Base-by-base conservation (phyloP, 2,113 vertebrate species). In the Cephalopterus ornatus region DNA sequence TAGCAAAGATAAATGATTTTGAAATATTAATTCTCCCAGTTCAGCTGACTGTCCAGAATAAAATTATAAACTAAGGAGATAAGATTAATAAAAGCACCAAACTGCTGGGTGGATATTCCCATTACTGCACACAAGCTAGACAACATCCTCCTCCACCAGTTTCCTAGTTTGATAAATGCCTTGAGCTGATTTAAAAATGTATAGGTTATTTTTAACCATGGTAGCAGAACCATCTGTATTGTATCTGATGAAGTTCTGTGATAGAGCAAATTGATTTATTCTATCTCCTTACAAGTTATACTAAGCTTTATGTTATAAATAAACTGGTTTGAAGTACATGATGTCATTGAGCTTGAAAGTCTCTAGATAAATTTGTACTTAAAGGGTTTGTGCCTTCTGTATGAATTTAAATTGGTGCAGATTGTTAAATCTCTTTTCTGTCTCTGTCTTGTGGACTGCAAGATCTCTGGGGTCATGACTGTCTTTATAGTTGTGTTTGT, bases 181-280 rank as follows among this genome's bases (percentile, higher is more conserved):
- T 94, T 76, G 84, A 85, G 77, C 89, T 85, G 89, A 94, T 92
- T 87, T 96, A 23, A 92, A 94, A 96, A 85, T 79, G 84, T 82
- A 67, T 44, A 44, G 84, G 95, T 89, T 96, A 96, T 96, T 96
- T 97, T 96, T 96, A 96, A 94, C 94, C 58, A 14, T 50, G 92
- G 92, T 94, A 93, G 93, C 93, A 89, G 84, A 94, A 82, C 95
- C 94, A 95, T 97, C 95, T 96, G 94, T 96, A 97, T 97, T 97
- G 95, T 97, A 96, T 97, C 94, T 94, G 93, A 96, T 97, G 94
- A 93, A 85, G 91, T 95, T 96, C 87, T 89, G 77, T 92, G 95
- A 91, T 96, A 97, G 94, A 89, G 88, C 94, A 95, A 96, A 96
- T 96, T 96, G 93, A 97, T 97, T 95, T 96, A 96, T 97, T 96